These are phyloP conservation scores for Norana najaformis DNA, from an alignment of 2,888 invertebrate genomes.

Conservation along the genomic window DNA sequence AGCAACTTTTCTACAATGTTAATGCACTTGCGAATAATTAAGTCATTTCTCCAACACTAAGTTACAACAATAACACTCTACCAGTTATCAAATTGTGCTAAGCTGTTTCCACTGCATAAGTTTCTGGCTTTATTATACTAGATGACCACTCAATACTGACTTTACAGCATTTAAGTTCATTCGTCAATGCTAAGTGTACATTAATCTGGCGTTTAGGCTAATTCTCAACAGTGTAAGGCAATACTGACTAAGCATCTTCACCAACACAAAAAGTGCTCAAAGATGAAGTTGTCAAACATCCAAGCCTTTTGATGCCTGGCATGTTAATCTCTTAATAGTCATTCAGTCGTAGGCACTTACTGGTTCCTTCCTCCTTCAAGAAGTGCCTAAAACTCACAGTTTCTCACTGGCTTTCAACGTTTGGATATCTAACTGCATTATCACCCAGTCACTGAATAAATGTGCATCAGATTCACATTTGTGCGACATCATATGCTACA, in stretches of 20 bases:
- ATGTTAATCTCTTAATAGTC: too few relatives aligned
- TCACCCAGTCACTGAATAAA: too few relatives aligned
- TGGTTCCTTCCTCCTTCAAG: too few relatives aligned
- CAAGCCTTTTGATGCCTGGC: too few relatives aligned
- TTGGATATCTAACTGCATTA: too few relatives aligned
- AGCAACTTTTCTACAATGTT: conserved; percentile 13
- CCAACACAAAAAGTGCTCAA: neutral
- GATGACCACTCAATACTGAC: neutral
- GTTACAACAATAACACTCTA: neutral
- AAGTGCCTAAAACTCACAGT: too few relatives aligned
- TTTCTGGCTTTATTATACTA: conserved; percentile 4
- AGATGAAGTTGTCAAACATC: neutral
- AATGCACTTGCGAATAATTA: neutral
- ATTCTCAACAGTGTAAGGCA: conserved; percentile 7
- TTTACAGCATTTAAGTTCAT: neutral
- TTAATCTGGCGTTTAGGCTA: neutral
- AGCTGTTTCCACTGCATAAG: neutral
- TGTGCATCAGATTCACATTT: too few relatives aligned
- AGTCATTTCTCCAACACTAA: neutral
- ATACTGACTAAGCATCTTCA: neutral
- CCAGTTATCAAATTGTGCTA: neutral
- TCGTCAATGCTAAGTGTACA: neutral
- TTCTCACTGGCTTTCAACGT: too few relatives aligned
- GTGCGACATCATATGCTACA: too few relatives aligned
- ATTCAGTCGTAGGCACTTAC: too few relatives aligned